Conservation (phyloP, 2,797 vertebrate genomes). For the Fundulus diaphanus region DNA sequence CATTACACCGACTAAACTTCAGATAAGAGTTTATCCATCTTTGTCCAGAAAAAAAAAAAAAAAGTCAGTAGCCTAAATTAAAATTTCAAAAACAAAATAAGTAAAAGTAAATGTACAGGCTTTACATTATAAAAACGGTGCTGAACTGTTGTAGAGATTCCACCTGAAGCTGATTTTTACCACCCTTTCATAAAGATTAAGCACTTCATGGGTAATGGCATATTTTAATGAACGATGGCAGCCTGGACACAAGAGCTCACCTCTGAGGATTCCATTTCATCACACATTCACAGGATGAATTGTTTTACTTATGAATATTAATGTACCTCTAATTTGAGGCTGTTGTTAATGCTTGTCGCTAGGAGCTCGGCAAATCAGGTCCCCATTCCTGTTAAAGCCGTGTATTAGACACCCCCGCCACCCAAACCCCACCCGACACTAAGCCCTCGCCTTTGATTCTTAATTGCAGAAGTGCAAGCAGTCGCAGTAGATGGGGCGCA, state of each 20-base stretch:
- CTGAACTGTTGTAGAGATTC: constrained; percentile 61
- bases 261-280: constrained; percentile 85
- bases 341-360: constrained; percentile 89
- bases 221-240: constrained; percentile 84
- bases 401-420: constrained; percentile 84
- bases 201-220: constrained; percentile 85
- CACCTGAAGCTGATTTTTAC: constrained; percentile 71
- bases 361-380: constrained; percentile 87
- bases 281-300: constrained; percentile 84
- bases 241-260: constrained; percentile 81
- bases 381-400: constrained; percentile 85
- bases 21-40: not conserved
- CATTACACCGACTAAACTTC: not conserved
- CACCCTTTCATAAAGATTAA: constrained; percentile 82
- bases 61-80: not conserved
- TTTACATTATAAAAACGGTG: constrained; percentile 49
- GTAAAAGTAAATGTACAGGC: constrained; percentile 28
- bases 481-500: constrained; percentile 86
- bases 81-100: not conserved
- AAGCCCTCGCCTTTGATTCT: constrained; percentile 89
- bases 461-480: constrained; percentile 88
- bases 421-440: constrained; percentile 82
- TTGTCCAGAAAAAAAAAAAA: not conserved
- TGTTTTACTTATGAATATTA: constrained; percentile 91
- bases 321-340: constrained; percentile 87